Conservation (phyloP, 2,113 vertebrate species). For the Pseudopodoces humilis region DNA sequence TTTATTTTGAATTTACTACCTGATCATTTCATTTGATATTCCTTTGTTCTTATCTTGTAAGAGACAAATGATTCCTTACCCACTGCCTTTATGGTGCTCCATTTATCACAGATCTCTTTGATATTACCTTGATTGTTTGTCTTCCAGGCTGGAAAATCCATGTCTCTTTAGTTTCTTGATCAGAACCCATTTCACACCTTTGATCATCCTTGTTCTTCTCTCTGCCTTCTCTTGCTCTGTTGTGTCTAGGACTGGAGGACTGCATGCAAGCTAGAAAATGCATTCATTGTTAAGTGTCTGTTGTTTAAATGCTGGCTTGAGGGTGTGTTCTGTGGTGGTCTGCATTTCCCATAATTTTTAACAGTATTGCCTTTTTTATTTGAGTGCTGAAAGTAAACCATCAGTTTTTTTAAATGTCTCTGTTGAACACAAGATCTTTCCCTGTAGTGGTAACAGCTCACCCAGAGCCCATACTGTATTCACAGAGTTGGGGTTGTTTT, state of each 20-base stretch:
- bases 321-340: not conserved
- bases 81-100: not conserved
- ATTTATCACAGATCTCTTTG: slow-evolving; percentile 53
- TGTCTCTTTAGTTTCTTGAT: slow-evolving; percentile 18
- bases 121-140: slow-evolving; percentile 40
- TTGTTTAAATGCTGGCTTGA: not conserved
- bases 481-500: not conserved
- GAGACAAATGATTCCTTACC: slow-evolving; percentile 39
- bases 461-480: not conserved
- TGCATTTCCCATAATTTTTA: not conserved
- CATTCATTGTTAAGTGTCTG: not conserved
- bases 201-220: slow-evolving; percentile 42
- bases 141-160: slow-evolving; percentile 37
- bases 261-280: not conserved
- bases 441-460: not conserved
- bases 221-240: not conserved
- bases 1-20: slow-evolving; percentile 25
- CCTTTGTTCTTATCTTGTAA: slow-evolving; percentile 27
- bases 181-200: slow-evolving; percentile 33
- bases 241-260: not conserved
- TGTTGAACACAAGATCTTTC: not conserved
- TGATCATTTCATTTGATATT: slow-evolving; percentile 27
- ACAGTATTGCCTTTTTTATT: not conserved
- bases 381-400: not conserved
- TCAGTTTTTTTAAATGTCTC: not conserved